Base-by-base conservation (phyloP, 1,140 invertebrate species). In the Tetragonula clypearis region DNA sequence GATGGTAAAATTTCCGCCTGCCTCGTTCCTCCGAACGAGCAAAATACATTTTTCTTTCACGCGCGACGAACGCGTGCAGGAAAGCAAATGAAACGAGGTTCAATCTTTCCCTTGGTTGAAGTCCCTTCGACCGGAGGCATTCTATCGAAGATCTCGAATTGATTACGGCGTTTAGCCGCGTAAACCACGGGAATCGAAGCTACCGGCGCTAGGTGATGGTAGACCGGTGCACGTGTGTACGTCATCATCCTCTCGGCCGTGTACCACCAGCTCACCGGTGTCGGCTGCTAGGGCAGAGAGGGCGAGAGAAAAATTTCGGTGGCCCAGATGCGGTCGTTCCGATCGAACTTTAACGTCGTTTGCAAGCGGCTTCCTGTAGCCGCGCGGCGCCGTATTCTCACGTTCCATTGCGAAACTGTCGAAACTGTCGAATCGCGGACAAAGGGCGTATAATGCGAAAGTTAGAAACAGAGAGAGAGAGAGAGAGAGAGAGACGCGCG, bases 401-500 rank as follows among this genome's bases (percentile, higher is more conserved):
- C 91, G 90, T 94, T 92, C 88, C 87, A 92, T 92, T 87, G 89
- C 86, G 88, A 90, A 93, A 92, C 93, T 93, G 92, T 94, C 92
- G 92, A 88, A 94, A 94, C 92, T 94, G 93, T 94, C 93, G 92
- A 94, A 94, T 93, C 86, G 90, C 86, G 91, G 90, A 93, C 93
- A 94, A 93, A 92, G 92, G 92, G 90, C 92, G 87, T 90, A 93
- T 93, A 94, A 94, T 94, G 92, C 91, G 92, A 93, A 94, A 95
- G 93, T 95, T 94, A 85, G 91, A 92, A 91, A 91, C 91, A 90
- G 81, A 89, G 76, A 90, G 81, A 89, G 76, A 85, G 91, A 92
- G 91, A 91, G 90, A 90, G 81, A 89, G 76, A 90, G 81, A 89
- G 76, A 75, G 74, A 68, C 76, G 60, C 41, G 41, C 41, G 74